Evolutionary conservation across 23 tunicate genomes (phyloP).

Genomic region (Trididemnum nubilum): DNA sequence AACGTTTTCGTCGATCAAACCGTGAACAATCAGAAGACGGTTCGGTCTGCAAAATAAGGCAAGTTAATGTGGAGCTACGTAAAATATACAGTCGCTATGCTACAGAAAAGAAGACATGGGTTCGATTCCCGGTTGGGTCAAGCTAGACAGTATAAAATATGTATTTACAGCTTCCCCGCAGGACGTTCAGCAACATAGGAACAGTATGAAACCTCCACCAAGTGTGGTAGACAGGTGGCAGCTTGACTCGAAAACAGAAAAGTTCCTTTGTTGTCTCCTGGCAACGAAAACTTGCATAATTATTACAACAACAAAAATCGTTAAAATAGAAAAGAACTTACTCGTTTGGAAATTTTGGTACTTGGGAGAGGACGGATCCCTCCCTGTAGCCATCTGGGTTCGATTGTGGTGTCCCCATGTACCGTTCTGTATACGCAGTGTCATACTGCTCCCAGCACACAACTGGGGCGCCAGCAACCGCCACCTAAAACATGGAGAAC

Average conservation of each 20-base stretch:
- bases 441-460: constrained; percentile 89
- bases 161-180: too few relatives aligned
- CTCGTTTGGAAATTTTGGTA: constrained; percentile 70
- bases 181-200: too few relatives aligned
- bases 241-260: too few relatives aligned
- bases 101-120: too few relatives aligned
- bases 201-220: too few relatives aligned
- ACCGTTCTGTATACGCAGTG: constrained; percentile 96
- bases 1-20: constrained; percentile 98
- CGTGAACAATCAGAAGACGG: constrained; percentile 90
- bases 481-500: constrained; percentile 48
- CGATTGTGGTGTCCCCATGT: constrained; percentile 74
- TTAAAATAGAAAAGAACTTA: constrained; percentile 33
- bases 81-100: background rate
- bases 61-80: too few relatives aligned
- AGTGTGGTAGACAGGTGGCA: too few relatives aligned
- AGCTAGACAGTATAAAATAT: too few relatives aligned
- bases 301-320: too few relatives aligned
- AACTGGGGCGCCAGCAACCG: constrained; percentile 92
- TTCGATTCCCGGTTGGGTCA: too few relatives aligned
- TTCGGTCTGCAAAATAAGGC: constrained; percentile 67
- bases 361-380: constrained; percentile 57
- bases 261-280: too few relatives aligned
- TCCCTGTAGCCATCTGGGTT: constrained; percentile 77
- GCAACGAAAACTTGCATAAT: background rate